A percentile compares a stretch with the other conserved stretches of the same genome.
Evolutionary conservation across 2,888 invertebrate species (phyloP).

Genomic region (Ischnura elegans): DNA sequence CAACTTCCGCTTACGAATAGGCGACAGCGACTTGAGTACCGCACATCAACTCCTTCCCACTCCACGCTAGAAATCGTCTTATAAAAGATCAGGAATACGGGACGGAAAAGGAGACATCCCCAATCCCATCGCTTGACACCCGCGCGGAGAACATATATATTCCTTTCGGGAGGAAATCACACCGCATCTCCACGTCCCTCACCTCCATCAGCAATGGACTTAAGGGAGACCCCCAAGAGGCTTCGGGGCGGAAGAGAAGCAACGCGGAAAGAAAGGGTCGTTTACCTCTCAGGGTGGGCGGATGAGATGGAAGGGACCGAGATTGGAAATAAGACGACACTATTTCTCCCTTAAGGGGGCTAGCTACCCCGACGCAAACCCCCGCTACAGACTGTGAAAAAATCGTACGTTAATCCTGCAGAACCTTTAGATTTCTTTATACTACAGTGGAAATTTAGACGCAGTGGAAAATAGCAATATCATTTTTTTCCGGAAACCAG

Average conservation of each 20-base stretch:
- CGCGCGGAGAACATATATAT: not conserved
- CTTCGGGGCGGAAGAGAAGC: too few relatives aligned
- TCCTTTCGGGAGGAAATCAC: not conserved
- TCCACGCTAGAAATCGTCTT: not conserved
- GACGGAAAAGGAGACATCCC: not conserved
- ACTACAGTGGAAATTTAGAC: too few relatives aligned
- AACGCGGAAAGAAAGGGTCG: not conserved
- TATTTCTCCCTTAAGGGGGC: constrained; percentile 9
- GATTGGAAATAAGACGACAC: not conserved
- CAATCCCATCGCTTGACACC: not conserved
- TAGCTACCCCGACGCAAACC: too few relatives aligned
- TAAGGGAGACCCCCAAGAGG: too few relatives aligned
- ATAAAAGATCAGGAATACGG: not conserved
- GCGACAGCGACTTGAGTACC: not conserved
- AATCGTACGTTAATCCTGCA: too few relatives aligned
- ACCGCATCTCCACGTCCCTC: not conserved
- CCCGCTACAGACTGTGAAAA: too few relatives aligned
- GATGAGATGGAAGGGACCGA: not conserved
- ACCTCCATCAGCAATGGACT: too few relatives aligned
- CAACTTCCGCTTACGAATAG: not conserved
- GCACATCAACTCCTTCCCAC: not conserved
- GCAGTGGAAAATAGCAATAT: too few relatives aligned
- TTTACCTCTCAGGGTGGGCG: not conserved
- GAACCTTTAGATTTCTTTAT: too few relatives aligned
- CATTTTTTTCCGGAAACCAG: too few relatives aligned